Percentiles rank a stretch among this genome's conserved stretches.
Conservation (phyloP, 2,113 vertebrate species). For the Paramormyrops kingsleyae region DNA sequence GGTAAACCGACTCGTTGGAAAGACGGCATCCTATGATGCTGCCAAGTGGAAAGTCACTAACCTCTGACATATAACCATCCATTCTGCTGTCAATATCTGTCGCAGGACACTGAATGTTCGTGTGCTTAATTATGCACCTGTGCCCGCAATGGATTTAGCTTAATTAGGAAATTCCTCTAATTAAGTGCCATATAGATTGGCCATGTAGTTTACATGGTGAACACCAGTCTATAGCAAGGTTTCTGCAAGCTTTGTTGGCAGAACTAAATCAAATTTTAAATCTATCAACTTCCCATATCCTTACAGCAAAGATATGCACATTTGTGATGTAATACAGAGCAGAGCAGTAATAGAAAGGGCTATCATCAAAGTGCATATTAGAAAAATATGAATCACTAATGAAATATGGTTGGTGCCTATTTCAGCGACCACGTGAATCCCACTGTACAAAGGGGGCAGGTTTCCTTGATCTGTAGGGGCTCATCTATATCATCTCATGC, state of each 20-base stretch:
- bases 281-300: neutral
- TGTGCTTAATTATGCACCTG: neutral
- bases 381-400: neutral
- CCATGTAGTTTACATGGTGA: neutral
- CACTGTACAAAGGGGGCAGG: neutral
- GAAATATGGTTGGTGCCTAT: neutral
- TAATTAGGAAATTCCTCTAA: neutral
- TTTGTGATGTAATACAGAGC: neutral
- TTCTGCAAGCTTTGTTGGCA: neutral
- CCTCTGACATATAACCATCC: neutral
- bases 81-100: neutral
- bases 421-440: neutral
- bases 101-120: neutral
- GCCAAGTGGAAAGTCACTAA: neutral
- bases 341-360: neutral
- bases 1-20: neutral
- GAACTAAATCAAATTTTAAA: neutral
- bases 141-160: neutral
- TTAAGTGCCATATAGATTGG: neutral
- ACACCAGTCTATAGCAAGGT: neutral
- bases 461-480: neutral
- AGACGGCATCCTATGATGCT: neutral
- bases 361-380: neutral
- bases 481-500: neutral
- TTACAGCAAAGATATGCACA: neutral